Percentiles rank a stretch among this genome's conserved stretches.
phyloP scores from a whole-genome alignment of 2,888 invertebrate genomes.

The Graphium colonna region DNA sequence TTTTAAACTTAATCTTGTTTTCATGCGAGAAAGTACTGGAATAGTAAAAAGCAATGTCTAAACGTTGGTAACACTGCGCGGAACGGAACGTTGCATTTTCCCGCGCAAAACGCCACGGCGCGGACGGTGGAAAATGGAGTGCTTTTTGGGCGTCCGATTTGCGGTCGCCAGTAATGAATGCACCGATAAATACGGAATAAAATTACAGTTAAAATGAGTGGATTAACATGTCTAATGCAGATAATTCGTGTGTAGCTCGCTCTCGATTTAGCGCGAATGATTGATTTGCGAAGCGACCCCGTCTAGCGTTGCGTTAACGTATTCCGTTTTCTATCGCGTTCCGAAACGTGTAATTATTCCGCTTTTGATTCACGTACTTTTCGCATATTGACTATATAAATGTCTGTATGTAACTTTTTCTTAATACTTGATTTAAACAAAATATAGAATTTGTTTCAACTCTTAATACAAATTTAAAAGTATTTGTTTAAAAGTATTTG shows the following conservation, averaged over 20 bases:
- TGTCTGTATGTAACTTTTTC: too few relatives aligned
- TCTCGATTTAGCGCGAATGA: constrained; percentile 68
- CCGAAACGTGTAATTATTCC: neutral
- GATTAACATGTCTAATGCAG: constrained; percentile 81
- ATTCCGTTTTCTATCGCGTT: constrained; percentile 30
- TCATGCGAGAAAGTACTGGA: neutral
- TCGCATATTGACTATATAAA: too few relatives aligned
- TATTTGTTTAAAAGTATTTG: too few relatives aligned
- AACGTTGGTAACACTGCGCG: constrained; percentile 9
- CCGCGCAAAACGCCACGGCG: constrained; percentile 28
- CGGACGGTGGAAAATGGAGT: constrained; percentile 66
- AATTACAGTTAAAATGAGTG: constrained; percentile 80
- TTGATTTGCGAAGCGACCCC: constrained; percentile 49
- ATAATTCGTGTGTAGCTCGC: constrained; percentile 71
- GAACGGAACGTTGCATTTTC: constrained; percentile 8
- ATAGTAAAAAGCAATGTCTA: constrained; percentile 7
- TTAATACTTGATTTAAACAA: too few relatives aligned
- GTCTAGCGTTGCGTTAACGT: constrained; percentile 25
- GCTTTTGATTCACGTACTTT: neutral
- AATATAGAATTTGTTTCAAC: too few relatives aligned
- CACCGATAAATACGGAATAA: constrained; percentile 80
- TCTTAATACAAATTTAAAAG: too few relatives aligned
- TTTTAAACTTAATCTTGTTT: neutral
- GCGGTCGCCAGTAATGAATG: constrained; percentile 77
- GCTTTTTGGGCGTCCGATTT: constrained; percentile 78